Base-by-base conservation (phyloP, 1,140 invertebrate species). In the Tetramorium parvispinum region DNA sequence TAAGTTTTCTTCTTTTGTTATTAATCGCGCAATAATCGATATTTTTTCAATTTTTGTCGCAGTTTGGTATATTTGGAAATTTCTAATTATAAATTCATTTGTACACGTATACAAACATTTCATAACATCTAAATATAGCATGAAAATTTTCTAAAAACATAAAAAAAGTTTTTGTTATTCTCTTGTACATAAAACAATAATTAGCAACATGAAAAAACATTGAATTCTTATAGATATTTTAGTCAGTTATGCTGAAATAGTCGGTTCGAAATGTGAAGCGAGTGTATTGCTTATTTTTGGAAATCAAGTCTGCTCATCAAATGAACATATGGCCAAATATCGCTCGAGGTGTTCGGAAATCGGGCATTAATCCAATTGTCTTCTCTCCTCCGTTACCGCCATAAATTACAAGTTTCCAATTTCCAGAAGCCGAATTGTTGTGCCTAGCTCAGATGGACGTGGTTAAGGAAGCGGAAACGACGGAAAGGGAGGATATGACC, bases 361-460 rank as follows among this genome's bases (percentile, higher is more conserved):
- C 32, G 76, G 87, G 85, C 91, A 92, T 93, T 91, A 92, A 92
- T 91, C 88, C 91, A 90, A 85, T 85, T 89, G 68, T 86, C 78
- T 78, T 59, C 68, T 24, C 63, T 87, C 66, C 89, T 83, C 65
- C 65, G 73, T 85, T 81, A 87, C 85, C 89, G 70, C 86, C 88
- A 90, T 93, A 93, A 92, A 93, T 93, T 92, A 91, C 89, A 65
- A 85, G 90, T 88, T 92, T 93, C 92, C 91, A 92, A 93, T 93
- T 93, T 93, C 92, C 89, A 93, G 91, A 89, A 89, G 86, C 87
- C 51, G 85, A 66, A 65, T 55, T 79, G 75, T 71, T 88, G 57
- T 77, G 59, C 75, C 49, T 70, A 59, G 49, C 66, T 18, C 8
- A 21, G 43, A 46, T 51, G 65, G 40, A 76, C 83, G 59, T 46